A percentile compares a stretch with the other conserved stretches of the same genome.
phyloP scores from a whole-genome alignment of 2,888 invertebrate genomes.

The Stegana nigrithorax region DNA sequence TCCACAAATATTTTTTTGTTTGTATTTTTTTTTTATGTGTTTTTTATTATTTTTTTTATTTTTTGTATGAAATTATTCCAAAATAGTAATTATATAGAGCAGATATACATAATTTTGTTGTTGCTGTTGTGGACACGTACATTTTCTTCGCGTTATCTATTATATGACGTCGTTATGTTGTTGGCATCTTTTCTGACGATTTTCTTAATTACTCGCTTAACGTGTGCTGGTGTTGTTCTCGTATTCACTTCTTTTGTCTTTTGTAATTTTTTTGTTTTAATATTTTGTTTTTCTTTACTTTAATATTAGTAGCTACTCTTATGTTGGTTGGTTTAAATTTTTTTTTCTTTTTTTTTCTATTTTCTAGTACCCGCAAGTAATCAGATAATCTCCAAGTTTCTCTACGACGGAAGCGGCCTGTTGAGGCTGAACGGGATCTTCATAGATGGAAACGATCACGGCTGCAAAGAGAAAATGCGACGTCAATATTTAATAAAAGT shows the following conservation, averaged over 20 bases:
- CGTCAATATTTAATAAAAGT: conserved; percentile 22
- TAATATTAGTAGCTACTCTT: conserved; percentile 56
- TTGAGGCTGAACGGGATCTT: conserved; percentile 96
- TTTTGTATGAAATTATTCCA: conserved; percentile 58
- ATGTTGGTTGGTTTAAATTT: conserved; percentile 41
- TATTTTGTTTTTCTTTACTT: conserved; percentile 68
- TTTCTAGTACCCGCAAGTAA: conserved; percentile 94
- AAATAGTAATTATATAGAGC: conserved; percentile 61
- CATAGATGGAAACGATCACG: conserved; percentile 93
- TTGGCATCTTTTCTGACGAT: not conserved
- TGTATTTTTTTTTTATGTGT: not conserved
- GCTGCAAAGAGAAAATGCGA: conserved; percentile 73
- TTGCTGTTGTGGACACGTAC: conserved; percentile 30
- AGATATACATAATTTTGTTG: conserved; percentile 54
- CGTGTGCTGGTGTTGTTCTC: not conserved
- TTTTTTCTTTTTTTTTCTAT: conserved; percentile 53
- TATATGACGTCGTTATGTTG: not conserved
- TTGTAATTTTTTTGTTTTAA: conserved; percentile 28
- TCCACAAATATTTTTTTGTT: conserved; percentile 1
- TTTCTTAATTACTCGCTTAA: too few relatives aligned
- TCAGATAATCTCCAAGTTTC: conserved; percentile 97
- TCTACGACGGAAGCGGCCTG: conserved; percentile 96
- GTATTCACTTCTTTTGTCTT: conserved; percentile 6
- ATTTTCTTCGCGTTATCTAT: not conserved
- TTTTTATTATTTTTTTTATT: conserved; percentile 37